phyloP scores from a whole-genome alignment of 2,797 vertebrate genomes.

The Scarus forsteni region DNA sequence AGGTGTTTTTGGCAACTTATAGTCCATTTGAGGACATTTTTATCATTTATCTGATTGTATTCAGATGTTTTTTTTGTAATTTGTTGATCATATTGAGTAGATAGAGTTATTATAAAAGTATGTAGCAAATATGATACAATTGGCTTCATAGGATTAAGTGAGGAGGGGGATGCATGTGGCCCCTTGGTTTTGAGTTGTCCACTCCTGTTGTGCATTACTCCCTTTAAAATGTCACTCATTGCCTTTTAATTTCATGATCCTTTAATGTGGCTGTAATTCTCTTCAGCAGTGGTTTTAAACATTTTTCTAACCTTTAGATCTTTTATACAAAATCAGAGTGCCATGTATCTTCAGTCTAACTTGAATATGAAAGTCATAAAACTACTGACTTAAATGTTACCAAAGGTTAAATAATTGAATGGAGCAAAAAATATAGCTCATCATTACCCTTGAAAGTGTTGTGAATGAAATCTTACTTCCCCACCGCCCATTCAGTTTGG shows the following conservation, averaged over 20 bases:
- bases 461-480: constrained; percentile 12
- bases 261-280: not conserved
- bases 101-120: too few relatives aligned
- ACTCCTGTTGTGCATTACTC: too few relatives aligned
- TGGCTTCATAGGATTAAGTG: too few relatives aligned
- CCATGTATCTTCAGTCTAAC: not conserved
- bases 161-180: too few relatives aligned
- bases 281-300: constrained; percentile 14
- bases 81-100: too few relatives aligned
- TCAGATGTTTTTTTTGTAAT: too few relatives aligned
- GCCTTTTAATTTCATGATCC: not conserved
- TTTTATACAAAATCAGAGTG: not conserved
- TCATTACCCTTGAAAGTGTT: not conserved
- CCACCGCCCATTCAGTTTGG: constrained; percentile 27
- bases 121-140: too few relatives aligned
- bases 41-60: too few relatives aligned
- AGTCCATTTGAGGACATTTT: too few relatives aligned
- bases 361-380: not conserved
- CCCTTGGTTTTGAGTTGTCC: too few relatives aligned
- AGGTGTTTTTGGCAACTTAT: too few relatives aligned
- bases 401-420: not conserved
- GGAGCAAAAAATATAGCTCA: not conserved
- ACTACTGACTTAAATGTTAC: not conserved
- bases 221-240: too few relatives aligned
- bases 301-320: not conserved